These are phyloP conservation scores for Tetanocera ferruginea DNA, from an alignment of 2,888 invertebrate species.

Conservation along the genomic window DNA sequence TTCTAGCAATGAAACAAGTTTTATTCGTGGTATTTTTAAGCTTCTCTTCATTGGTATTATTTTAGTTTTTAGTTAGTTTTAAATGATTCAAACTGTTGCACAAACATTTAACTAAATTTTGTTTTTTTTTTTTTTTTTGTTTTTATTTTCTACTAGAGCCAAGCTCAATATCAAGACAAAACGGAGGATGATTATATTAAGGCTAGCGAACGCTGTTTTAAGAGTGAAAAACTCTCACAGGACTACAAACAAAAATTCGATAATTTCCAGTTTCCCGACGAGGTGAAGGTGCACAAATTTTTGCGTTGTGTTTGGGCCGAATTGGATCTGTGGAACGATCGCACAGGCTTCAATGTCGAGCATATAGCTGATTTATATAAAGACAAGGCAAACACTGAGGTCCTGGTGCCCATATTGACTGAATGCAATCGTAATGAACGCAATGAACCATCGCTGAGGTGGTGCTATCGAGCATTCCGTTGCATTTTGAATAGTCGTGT, in stretches of 20 bases:
- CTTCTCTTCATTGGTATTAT: conserved; percentile 3
- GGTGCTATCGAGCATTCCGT: conserved; percentile 50
- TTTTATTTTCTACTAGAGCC: conserved; percentile 15
- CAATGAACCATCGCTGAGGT: conserved; percentile 48
- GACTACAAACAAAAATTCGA: conserved; percentile 41
- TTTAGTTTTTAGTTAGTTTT: not conserved
- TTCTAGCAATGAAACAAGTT: conserved; percentile 10
- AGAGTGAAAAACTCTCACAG: conserved; percentile 27
- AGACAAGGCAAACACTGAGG: conserved; percentile 50
- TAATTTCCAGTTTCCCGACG: conserved; percentile 51
- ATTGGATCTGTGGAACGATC: conserved; percentile 51
- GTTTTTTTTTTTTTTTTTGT: no score
- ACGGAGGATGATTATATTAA: conserved; percentile 45
- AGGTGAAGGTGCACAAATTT: conserved; percentile 48
- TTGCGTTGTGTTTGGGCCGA: conserved; percentile 49
- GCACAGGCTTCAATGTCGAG: conserved; percentile 50
- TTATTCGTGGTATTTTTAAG: conserved; percentile 10
- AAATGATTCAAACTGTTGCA: not conserved
- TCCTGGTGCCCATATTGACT: conserved; percentile 50
- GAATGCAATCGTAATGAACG: conserved; percentile 52
- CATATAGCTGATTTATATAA: conserved; percentile 51
- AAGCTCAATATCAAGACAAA: conserved; percentile 38
- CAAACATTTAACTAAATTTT: no score
- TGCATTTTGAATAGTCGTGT: conserved; percentile 53
- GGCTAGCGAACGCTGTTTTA: conserved; percentile 43